phyloP scores from a whole-genome alignment of 2,113 vertebrate species.

The Prionailurus bengalensis region DNA sequence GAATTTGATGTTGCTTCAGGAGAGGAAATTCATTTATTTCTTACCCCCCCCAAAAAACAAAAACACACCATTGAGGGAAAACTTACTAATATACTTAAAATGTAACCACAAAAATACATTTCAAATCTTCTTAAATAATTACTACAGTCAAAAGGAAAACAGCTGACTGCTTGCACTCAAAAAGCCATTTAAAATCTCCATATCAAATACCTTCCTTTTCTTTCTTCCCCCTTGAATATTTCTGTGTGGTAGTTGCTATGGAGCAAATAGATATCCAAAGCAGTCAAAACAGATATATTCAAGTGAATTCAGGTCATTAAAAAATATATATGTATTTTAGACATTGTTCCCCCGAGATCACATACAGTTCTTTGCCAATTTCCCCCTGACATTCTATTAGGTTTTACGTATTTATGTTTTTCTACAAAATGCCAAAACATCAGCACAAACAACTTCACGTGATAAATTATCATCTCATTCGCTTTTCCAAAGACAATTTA shows the following conservation, averaged over 20 bases:
- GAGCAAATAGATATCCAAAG: not conserved
- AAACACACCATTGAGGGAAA: not conserved
- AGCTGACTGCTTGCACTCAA: not conserved
- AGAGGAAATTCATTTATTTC: not conserved
- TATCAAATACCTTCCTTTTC: not conserved
- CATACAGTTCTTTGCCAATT: constrained; percentile 17
- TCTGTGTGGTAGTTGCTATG: constrained; percentile 58
- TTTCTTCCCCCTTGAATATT: constrained; percentile 21
- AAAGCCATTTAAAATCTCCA: constrained; percentile 32
- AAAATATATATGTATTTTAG: constrained; percentile 45
- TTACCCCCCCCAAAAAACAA: not conserved
- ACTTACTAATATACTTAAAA: constrained; percentile 38
- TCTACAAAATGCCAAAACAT: constrained; percentile 60
- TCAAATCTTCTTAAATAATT: constrained; percentile 40
- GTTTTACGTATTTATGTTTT: constrained; percentile 46
- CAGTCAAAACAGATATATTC: constrained; percentile 55
- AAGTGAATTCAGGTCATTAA: constrained; percentile 28
- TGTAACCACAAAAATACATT: constrained; percentile 2
- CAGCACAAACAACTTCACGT: constrained; percentile 58
- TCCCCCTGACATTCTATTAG: not conserved
- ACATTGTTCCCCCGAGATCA: constrained; percentile 62
- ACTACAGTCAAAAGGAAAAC: constrained; percentile 15
- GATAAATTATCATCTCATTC: not conserved
- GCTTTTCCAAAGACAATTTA: constrained; percentile 45
- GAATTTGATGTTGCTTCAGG: not conserved